Percentiles rank a stretch among this genome's conserved stretches.
These are phyloP conservation scores for Gnathonemus echidnorhynchus DNA, from an alignment of 2,113 vertebrate species.

Conservation along the genomic window DNA sequence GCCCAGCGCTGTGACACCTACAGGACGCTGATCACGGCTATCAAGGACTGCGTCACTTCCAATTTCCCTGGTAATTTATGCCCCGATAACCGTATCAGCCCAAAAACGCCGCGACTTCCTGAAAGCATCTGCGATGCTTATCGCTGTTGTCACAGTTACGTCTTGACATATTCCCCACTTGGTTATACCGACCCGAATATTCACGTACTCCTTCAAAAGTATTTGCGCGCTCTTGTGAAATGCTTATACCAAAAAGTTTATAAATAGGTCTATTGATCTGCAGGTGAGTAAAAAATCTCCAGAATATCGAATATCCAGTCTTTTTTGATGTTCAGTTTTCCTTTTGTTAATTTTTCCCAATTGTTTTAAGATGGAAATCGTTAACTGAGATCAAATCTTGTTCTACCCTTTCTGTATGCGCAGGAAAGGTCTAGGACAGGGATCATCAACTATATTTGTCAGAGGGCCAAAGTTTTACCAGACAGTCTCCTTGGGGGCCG, in stretches of 20 bases:
- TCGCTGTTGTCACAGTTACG: neutral
- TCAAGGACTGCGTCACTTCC: neutral
- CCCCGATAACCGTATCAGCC: neutral
- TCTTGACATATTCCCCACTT: neutral
- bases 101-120: no score
- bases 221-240: neutral
- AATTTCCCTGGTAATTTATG: neutral
- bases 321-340: neutral
- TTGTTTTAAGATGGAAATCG: neutral
- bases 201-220: neutral
- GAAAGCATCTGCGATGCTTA: neutral
- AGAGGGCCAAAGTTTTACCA: no score
- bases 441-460: no score
- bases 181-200: neutral
- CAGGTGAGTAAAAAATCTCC: neutral
- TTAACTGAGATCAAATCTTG: neutral
- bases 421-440: neutral
- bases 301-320: neutral
- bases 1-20: neutral
- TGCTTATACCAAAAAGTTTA: neutral
- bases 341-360: neutral
- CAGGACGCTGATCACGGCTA: neutral
- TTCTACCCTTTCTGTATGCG: neutral
- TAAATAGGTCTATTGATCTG: neutral
- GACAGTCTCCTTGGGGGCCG: no score